A percentile compares a stretch with the other conserved stretches of the same genome.
These are phyloP conservation scores for Trematocara stigmaticum DNA, from an alignment of 2,113 vertebrate species.

Conservation along the genomic window DNA sequence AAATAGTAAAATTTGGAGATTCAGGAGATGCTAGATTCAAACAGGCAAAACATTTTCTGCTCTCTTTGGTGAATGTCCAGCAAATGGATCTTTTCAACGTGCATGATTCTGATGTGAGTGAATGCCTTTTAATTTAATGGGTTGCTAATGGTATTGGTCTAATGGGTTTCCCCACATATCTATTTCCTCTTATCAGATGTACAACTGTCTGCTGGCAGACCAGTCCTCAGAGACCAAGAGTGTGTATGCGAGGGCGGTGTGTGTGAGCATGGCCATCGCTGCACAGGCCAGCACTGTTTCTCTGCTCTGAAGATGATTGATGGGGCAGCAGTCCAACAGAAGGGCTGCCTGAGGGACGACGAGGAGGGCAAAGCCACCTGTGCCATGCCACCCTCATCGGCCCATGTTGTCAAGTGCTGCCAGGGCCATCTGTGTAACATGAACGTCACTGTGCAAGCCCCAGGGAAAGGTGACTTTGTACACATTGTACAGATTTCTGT, in stretches of 20 bases:
- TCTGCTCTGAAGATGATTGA: conserved; percentile 85
- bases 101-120: conserved; percentile 26
- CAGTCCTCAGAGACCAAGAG: conserved; percentile 75
- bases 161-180: conserved; percentile 36
- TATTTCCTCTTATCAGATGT: conserved; percentile 73
- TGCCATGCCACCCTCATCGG: conserved; percentile 82
- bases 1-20: not conserved
- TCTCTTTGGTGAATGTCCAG: not conserved
- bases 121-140: conserved; percentile 58
- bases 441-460: conserved; percentile 87
- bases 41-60: not conserved
- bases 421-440: conserved; percentile 93
- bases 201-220: conserved; percentile 69
- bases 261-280: conserved; percentile 80
- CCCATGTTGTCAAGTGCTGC: conserved; percentile 89
- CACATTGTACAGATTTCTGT: conserved; percentile 23
- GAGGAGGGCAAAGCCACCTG: conserved; percentile 89
- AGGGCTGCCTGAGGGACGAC: conserved; percentile 93
- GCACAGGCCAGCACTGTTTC: conserved; percentile 91
- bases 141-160: conserved; percentile 38
- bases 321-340: conserved; percentile 82
- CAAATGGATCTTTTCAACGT: not conserved
- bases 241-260: conserved; percentile 87
- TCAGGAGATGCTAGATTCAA: not conserved
- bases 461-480: conserved; percentile 78